Conservation (phyloP, 2,797 vertebrate genomes). For the Malacoraja senta region DNA sequence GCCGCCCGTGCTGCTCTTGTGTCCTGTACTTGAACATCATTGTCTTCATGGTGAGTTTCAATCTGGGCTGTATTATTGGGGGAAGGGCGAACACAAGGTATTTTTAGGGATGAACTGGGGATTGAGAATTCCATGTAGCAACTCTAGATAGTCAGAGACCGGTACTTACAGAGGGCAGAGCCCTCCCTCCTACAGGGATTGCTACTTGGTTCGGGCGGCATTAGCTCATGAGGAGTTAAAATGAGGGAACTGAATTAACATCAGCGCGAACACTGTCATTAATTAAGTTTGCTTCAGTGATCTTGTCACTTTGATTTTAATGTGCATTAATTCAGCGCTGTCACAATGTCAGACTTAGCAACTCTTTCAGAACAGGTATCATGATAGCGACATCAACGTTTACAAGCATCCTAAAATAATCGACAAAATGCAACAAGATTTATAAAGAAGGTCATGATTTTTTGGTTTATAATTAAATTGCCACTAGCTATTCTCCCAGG, state of each 20-base stretch:
- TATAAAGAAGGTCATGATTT: neutral
- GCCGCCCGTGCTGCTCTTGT: neutral
- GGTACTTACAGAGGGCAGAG: neutral
- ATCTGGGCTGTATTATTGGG: neutral
- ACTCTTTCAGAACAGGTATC: neutral
- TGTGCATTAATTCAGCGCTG: slow-evolving; percentile 15
- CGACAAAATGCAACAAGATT: neutral
- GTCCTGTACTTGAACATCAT: neutral
- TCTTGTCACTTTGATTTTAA: slow-evolving; percentile 30
- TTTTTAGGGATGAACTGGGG: neutral
- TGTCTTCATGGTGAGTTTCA: neutral
- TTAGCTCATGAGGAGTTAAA: neutral
- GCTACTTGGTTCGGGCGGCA: neutral
- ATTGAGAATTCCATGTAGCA: neutral
- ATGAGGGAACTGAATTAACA: slow-evolving; percentile 1
- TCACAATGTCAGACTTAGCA: neutral
- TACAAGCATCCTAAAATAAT: neutral
- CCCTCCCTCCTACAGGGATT: neutral
- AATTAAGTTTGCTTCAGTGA: slow-evolving; percentile 24
- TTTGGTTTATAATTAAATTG: neutral
- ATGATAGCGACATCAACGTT: neutral
- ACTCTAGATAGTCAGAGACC: neutral
- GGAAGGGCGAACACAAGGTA: neutral
- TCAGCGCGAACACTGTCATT: slow-evolving; percentile 13
- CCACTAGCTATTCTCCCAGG: too few species aligned